Conservation (phyloP, 2,113 vertebrate species). For the Strix aluco region DNA sequence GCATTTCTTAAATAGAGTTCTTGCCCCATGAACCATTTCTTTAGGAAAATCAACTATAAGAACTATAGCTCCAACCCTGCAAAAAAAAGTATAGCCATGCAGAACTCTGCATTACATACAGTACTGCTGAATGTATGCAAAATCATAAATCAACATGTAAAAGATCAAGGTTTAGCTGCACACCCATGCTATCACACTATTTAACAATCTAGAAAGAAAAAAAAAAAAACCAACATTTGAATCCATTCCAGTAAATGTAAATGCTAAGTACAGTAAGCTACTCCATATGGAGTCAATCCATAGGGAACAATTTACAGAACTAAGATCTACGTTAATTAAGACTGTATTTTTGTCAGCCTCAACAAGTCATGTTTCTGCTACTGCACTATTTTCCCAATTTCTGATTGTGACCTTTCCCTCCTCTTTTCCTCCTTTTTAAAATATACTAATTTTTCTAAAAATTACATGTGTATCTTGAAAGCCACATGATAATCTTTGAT, state of each 20-base stretch:
- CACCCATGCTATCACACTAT: not conserved
- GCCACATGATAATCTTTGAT: not conserved
- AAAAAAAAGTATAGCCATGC: not conserved
- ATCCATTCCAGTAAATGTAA: not conserved
- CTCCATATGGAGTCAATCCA: not conserved
- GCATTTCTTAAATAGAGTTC: not conserved
- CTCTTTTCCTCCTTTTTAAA: not conserved
- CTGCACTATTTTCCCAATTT: not conserved
- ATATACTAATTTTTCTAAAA: not conserved
- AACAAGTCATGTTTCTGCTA: not conserved
- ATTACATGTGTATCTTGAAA: not conserved
- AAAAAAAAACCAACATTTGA: not conserved
- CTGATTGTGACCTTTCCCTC: not conserved
- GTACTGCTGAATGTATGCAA: not conserved
- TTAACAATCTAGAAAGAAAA: not conserved
- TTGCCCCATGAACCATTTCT: not conserved
- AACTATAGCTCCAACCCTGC: not conserved
- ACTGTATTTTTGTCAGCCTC: not conserved
- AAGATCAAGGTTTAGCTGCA: not conserved
- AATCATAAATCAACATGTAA: not conserved
- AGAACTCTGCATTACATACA: not conserved
- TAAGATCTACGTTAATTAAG: not conserved
- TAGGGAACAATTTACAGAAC: not conserved
- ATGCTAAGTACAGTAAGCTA: not conserved
- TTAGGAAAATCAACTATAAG: not conserved